These are phyloP conservation scores for Tragelaphus imberbis DNA, from an alignment of 2,113 vertebrate genomes.

Conservation along the genomic window DNA sequence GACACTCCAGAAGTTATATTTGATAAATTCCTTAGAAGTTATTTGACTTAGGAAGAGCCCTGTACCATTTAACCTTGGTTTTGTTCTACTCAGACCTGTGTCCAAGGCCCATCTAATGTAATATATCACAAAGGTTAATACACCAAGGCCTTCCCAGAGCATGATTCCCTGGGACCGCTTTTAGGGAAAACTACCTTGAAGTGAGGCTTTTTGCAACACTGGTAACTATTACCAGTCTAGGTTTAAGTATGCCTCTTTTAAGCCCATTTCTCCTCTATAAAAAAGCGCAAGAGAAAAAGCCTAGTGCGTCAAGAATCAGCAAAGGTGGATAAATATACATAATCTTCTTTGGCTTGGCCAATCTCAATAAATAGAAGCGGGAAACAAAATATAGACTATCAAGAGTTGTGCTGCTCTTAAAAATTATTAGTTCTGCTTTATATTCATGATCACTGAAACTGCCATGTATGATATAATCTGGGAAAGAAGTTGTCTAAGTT, in stretches of 20 bases:
- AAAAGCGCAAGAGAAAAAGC: not conserved
- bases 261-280: not conserved
- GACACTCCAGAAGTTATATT: constrained; percentile 69
- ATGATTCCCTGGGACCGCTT: not conserved
- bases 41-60: constrained; percentile 59
- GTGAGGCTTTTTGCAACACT: not conserved
- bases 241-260: not conserved
- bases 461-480: not conserved
- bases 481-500: not conserved
- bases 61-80: constrained; percentile 71
- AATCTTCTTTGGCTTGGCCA: not conserved
- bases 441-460: not conserved
- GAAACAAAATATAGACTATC: constrained; percentile 7
- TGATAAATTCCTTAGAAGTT: constrained; percentile 76
- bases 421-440: not conserved
- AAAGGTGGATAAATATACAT: not conserved
- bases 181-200: constrained; percentile 22
- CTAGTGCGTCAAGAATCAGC: not conserved
- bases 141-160: not conserved
- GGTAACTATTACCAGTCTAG: not conserved
- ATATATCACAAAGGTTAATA: constrained; percentile 52
- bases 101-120: constrained; percentile 33
- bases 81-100: constrained; percentile 65
- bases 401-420: not conserved
- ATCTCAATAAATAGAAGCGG: not conserved